Evolutionary conservation across 2,113 vertebrate genomes (phyloP), one percentile per base, ranked within the genome.

Genomic region (Tor tambroides): DNA sequence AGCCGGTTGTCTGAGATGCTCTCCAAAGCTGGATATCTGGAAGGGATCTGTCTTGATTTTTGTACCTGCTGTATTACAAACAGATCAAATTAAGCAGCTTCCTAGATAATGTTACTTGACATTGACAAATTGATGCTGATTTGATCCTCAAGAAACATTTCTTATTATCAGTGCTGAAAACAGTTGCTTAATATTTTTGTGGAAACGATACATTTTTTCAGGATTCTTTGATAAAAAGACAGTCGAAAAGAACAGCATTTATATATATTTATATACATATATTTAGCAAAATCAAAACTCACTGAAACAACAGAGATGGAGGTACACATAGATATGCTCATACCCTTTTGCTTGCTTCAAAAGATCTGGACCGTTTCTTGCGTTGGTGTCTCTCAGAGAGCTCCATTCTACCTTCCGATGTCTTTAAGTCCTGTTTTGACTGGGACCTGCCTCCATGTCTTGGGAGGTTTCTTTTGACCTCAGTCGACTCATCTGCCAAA

Each of bases 351-450:
- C 65, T 85, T 10, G 87, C 11, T 85, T 93, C 75, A 0, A 94
- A 85, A 0, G 92, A 92, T 6, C 5, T 54, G 0, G 92, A 92
- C 41, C 59, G 83, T 81, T 90, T 92, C 84, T 89, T 92, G 84
- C 85, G 72, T 21, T 83, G 51, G 32, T 81, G 92, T 74, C 79
- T 92, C 71, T 92, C 91, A 14, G 56, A 0, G 0, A 89, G 75
- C 26, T 21, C 1, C n/a, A 91, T 88, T 86, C 63, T 77, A 5
- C 88, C 67, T n/a, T 61, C 85, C 4, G 35, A 69, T 71, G 76
- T 83, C 77, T 19, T 72, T 14, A 71, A 38, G 17, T 85, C 69
- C 69, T 84, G 69, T 23, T 84, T 81, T 30, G 83, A 56, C 28
- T 67, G 87, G 10, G 28, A 56, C 41, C 83, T 43, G n/a, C 59